Evolutionary conservation across 2,113 vertebrate species (phyloP).

Genomic region (Erinaceus europaeus): DNA sequence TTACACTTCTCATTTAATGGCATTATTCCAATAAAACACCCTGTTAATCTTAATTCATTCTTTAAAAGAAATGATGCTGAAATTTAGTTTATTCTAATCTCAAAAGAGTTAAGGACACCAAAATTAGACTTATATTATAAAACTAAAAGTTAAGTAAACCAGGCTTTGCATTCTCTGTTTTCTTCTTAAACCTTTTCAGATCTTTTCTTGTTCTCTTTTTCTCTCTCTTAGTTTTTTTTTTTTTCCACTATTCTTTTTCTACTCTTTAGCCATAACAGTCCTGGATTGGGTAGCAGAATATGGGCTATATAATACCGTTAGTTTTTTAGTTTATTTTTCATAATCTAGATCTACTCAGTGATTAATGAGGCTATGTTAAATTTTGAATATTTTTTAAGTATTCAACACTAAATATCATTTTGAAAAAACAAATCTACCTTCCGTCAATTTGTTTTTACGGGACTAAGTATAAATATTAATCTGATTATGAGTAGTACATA

Average conservation of each 20-base stretch:
- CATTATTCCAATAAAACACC: slow-evolving; percentile 13
- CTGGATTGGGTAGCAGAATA: not conserved
- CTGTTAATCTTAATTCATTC: slow-evolving; percentile 8
- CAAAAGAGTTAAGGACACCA: not conserved
- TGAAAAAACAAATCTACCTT: not conserved
- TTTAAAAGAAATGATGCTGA: slow-evolving; percentile 18
- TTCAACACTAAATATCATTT: slow-evolving; percentile 29
- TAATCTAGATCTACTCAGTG: slow-evolving; percentile 5
- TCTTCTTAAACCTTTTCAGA: slow-evolving; percentile 1
- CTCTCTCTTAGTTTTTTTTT: too few species aligned
- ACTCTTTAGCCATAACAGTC: slow-evolving; percentile 27
- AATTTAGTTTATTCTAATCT: not conserved
- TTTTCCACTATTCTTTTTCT: slow-evolving; percentile 10
- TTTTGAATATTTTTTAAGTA: slow-evolving; percentile 49
- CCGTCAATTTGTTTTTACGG: slow-evolving; percentile 16
- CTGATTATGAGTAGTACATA: slow-evolving; percentile 36
- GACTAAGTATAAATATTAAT: slow-evolving; percentile 36
- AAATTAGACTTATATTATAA: slow-evolving; percentile 10
- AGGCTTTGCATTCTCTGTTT: not conserved
- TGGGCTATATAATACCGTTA: slow-evolving; percentile 12
- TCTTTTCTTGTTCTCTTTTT: not conserved
- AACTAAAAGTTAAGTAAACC: not conserved
- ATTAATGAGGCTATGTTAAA: slow-evolving; percentile 43
- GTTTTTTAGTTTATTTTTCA: slow-evolving; percentile 38
- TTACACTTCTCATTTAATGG: too few species aligned